These are phyloP conservation scores for Microtus oregoni DNA, from an alignment of 2,113 vertebrate species.

Conservation along the genomic window DNA sequence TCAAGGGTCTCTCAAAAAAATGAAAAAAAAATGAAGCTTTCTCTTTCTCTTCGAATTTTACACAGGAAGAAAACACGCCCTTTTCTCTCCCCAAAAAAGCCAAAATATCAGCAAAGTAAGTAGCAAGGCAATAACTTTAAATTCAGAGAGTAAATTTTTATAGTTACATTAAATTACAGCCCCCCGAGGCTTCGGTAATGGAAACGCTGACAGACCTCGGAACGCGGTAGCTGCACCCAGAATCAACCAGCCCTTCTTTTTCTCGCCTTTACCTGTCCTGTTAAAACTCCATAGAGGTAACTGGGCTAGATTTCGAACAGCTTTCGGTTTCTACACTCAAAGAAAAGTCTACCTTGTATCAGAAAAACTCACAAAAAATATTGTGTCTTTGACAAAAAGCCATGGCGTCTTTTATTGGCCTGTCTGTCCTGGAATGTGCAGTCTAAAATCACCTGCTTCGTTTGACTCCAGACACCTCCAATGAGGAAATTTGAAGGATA, in stretches of 20 bases:
- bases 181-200: constrained; percentile 63
- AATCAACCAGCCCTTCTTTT: background rate
- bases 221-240: background rate
- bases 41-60: constrained; percentile 63
- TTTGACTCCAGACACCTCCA: background rate
- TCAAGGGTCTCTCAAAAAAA: constrained; percentile 66
- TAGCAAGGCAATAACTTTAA: constrained; percentile 58
- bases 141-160: constrained; percentile 72
- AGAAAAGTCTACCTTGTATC: constrained; percentile 22
- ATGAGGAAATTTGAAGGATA: constrained; percentile 15
- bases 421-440: constrained; percentile 49
- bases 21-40: constrained; percentile 58
- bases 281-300: background rate
- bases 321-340: constrained; percentile 58
- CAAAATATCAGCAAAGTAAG: constrained; percentile 63
- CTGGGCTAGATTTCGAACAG: background rate
- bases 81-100: background rate
- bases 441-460: background rate
- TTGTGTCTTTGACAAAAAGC: constrained; percentile 70
- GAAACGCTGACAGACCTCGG: constrained; percentile 8
- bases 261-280: background rate
- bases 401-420: background rate
- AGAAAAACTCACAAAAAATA: constrained; percentile 81
- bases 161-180: constrained; percentile 74
- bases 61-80: background rate